Base-by-base conservation (phyloP, 2,888 invertebrate species). In the Anoncus sp. region DNA sequence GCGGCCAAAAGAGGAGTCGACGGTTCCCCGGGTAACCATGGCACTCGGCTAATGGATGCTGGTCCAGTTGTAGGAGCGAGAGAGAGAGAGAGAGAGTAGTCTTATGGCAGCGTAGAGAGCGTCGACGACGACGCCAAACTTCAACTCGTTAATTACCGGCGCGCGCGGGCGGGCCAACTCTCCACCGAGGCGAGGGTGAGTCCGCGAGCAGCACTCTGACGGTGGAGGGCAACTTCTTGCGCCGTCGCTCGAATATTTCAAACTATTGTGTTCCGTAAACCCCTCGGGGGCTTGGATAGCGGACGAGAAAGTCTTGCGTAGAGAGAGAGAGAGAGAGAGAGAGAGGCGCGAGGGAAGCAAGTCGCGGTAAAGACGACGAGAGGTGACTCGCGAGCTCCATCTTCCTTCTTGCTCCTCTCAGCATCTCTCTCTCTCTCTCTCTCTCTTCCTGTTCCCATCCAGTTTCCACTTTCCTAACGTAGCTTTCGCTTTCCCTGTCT, bases 141-240 rank as follows among this genome's bases (percentile, higher is more conserved):
- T 91, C 90, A 90, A 91, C 91, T 91, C 91, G 91, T 91, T 91
- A 91, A 91, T 91, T 91, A 91, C 91, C 89, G 87, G 86, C 88
- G 89, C 82, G 73, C 77, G 75, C 43, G 75, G 66, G 80, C 87
- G 88, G 88, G 88, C 87, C 88, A 62, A 62, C 57, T 62, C 60
- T 27, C 40, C 40, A 24, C 20, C 40, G 31, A 59, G 66, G n/a
- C n/a, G 47, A 43, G 55, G 63, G 51, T 47, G 27, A 49, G 49
- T 49, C 40, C 51, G 35, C 38, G 57, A 16, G 47, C 57, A 38
- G 66, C 57, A 60, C 63, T 57, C 51, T 53, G 77, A 65, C 80
- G 81, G 22, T 81, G 85, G 85, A 85, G 84, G 86, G 81, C 84
- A 87, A 87, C 81, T 84, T 84, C 84, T 88, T 88, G 86, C 75